Evolutionary conservation across 2,888 invertebrate species (phyloP), one percentile per base, ranked within the genome.

Genomic region (Parochlus steinenii): DNA sequence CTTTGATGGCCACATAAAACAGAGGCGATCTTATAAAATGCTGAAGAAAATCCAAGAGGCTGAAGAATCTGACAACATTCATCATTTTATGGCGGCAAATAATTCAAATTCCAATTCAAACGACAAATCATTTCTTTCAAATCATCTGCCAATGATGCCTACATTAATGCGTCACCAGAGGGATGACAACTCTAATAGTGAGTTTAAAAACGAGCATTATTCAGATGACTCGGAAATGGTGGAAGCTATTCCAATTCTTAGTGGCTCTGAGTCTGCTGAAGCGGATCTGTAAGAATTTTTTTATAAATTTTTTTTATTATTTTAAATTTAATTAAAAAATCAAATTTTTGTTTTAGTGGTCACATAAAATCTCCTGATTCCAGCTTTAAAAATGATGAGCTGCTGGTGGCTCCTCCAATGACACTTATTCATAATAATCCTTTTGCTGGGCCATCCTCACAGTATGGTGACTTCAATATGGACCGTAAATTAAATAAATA

Each of bases 1-100:
- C 38, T 45, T 59, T 7, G 55, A 55, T 16, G 52, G 55, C 29
- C 59, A 59, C 40, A 59, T 59, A 41, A 48, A 55, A 19, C 50
- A 53, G 3, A 44, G 59, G 6, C 52, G 57, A 22, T 55, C 57
- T 6, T 59, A 54, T 17, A 58, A 55, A 41, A 48, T 47, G 35
- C 48, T 53, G 46, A 42, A 29, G 26, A 35, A 35, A 17, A 35
- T 35, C 5, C 34, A 35, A 28, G 34, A 35, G 5, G 34, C 34
- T 6, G 34, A 35, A n/a, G 19, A 18, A 19, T 25, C 33, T 6
- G 24, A 24, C 2, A 24, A 23, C n/a, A 8, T 14, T 14, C n/a
- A 20, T 3, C 8, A 10, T 6, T n/a, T n/a, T n/a, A n/a, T n/a
- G n/a, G n/a, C n/a, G n/a, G n/a, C n/a, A n/a, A n/a, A 33, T 11